These are phyloP conservation scores for Plodia interpunctella DNA, from an alignment of 1,140 invertebrate species.

Conservation along the genomic window DNA sequence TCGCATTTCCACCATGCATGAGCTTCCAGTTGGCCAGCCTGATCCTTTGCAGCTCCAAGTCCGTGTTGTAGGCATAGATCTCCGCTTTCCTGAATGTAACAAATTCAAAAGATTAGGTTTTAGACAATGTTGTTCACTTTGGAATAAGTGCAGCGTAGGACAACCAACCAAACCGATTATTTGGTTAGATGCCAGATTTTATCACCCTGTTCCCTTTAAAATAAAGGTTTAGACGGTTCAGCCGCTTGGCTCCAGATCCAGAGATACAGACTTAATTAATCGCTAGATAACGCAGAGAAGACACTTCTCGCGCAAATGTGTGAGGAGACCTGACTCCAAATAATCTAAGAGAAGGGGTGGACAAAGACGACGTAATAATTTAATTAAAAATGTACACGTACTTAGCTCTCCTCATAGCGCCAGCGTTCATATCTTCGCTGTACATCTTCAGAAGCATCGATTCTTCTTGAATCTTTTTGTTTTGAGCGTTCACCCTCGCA, in stretches of 20 bases:
- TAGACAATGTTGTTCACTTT: too few relatives aligned
- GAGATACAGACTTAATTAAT: too few relatives aligned
- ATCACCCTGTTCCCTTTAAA: too few relatives aligned
- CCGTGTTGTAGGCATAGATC: conserved; percentile 60
- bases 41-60: conserved; percentile 58
- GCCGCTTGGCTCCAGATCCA: too few relatives aligned
- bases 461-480: conserved; percentile 59
- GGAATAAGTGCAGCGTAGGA: too few relatives aligned
- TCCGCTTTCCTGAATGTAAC: conserved; percentile 48
- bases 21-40: conserved; percentile 57
- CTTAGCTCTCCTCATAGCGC: conserved; percentile 49
- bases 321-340: too few relatives aligned
- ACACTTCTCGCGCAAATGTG: too few relatives aligned
- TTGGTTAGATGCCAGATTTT: too few relatives aligned
- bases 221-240: too few relatives aligned
- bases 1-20: conserved; percentile 49
- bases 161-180: too few relatives aligned
- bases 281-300: too few relatives aligned
- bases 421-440: conserved; percentile 57
- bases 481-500: conserved; percentile 51
- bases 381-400: conserved; percentile 26
- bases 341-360: too few relatives aligned
- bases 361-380: neutral
- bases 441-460: conserved; percentile 55
- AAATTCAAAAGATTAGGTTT: neutral